Evolutionary conservation across 2,888 invertebrate genomes (phyloP).

Genomic region (Dilophus febrilis): DNA sequence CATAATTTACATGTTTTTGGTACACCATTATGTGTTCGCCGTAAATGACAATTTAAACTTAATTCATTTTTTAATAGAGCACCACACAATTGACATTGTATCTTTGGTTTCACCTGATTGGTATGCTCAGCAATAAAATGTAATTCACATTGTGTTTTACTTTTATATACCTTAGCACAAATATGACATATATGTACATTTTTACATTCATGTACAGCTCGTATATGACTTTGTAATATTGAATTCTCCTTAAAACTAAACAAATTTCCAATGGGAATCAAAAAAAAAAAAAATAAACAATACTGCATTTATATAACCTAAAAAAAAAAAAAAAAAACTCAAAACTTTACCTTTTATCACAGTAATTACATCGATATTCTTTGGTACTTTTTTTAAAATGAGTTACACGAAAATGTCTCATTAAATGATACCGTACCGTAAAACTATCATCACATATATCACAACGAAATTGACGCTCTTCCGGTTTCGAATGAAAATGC

Average conservation of each 20-base stretch:
- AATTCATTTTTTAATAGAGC: conserved; percentile 16
- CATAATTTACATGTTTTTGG: no score
- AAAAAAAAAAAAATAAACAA: no score
- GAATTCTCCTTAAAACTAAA: conserved; percentile 2
- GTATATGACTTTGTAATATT: conserved; percentile 12
- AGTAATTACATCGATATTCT: background rate
- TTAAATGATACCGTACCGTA: background rate
- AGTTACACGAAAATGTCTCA: background rate
- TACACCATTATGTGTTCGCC: conserved; percentile 9
- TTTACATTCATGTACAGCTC: conserved; percentile 12
- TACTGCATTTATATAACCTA: background rate
- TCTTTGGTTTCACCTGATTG: conserved; percentile 15
- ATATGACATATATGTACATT: conserved; percentile 17
- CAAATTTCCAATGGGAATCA: no score
- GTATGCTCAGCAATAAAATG: conserved; percentile 15
- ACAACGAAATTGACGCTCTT: conserved; percentile 12
- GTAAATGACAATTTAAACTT: conserved; percentile 13
- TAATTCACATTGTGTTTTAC: conserved; percentile 8
- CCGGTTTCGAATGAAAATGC: conserved; percentile 11
- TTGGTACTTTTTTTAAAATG: background rate
- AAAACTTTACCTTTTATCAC: background rate
- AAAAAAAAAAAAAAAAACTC: no score
- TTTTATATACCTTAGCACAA: conserved; percentile 23
- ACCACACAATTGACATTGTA: conserved; percentile 22
- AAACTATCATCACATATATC: background rate